Evolutionary conservation across 1,140 invertebrate species (phyloP), one percentile per base, ranked within the genome.

Genomic region (Pantala flavescens): DNA sequence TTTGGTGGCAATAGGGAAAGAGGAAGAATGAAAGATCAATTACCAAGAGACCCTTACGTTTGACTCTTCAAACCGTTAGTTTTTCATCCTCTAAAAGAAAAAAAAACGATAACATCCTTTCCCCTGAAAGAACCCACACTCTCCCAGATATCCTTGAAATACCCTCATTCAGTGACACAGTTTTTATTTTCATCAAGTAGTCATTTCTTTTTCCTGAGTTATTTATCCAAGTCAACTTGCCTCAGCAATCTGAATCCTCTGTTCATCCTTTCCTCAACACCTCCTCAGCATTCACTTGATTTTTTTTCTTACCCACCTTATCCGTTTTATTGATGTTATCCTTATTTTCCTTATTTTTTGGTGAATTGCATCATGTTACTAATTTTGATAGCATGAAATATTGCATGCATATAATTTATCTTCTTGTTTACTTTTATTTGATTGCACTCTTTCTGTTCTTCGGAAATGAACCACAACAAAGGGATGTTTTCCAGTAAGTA

Each of bases 401-500:
- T 63, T 63, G 49, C 49, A 63, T 63, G 49, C 49, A 78, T 78
- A 74, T 75, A 74, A 75, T 77, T 77, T 24, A 63, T 71, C 70
- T 73, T 73, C 72, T 78, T 63, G 74, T 79, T 78, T 79, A 76
- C 24, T 88, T 76, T 79, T 78, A 76, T 87, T 90, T 90, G 85
- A 88, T 86, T 90, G 90, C 90, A 91, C 89, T 85, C 87, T 87
- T 89, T 82, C 83, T 88, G 87, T 87, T 87, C 84, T 89, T 86
- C 85, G 86, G 86, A 87, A 89, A 89, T 87, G 85, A 83, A 82
- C 81, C 85, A 84, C 84, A 84, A 84, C 49, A 83, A 87, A 90
- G 89, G 89, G 89, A 89, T 90, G 89, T 88, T 90, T 88, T 87
- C 86, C 88, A 89, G 91, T 92, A 91, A 92, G 91, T 91, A 91